Evolutionary conservation across 2,888 invertebrate species (phyloP).

Genomic region (Heliothis peltigera): DNA sequence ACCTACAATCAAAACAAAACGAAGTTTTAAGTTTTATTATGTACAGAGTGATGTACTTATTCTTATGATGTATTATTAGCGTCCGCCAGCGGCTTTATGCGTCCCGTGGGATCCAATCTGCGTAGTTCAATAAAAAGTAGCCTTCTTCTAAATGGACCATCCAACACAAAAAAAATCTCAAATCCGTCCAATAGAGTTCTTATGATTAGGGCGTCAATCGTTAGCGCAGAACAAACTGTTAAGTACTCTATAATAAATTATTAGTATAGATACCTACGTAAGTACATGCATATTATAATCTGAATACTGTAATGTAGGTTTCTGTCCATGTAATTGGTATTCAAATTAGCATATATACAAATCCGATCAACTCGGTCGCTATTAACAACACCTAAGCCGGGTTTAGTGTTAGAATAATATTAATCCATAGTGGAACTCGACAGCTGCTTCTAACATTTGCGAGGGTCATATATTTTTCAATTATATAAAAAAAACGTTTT

Average conservation of each 20-base stretch:
- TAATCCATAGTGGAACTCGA: conserved; percentile 71
- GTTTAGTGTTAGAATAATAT: conserved; percentile 82
- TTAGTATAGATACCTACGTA: neutral
- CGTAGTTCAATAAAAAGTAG: no score
- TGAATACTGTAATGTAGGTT: conserved; percentile 22
- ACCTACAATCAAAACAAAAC: no score
- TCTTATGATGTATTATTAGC: conserved; percentile 41
- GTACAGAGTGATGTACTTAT: no score
- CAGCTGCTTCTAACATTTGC: conserved; percentile 79
- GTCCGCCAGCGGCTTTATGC: no score
- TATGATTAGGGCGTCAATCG: no score
- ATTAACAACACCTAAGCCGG: conserved; percentile 63
- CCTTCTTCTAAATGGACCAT: no score
- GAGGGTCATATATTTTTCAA: conserved; percentile 78
- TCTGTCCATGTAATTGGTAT: conserved; percentile 47
- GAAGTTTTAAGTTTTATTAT: no score
- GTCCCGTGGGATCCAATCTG: no score
- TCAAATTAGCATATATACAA: conserved; percentile 74
- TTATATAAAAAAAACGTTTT: conserved; percentile 79
- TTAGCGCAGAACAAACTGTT: no score
- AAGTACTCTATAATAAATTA: no score
- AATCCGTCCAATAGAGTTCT: no score
- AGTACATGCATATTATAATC: neutral
- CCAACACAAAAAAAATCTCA: no score
- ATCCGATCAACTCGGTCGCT: conserved; percentile 74